Conservation (phyloP, 2,888 invertebrate species). For the Leucophora obtusa region DNA sequence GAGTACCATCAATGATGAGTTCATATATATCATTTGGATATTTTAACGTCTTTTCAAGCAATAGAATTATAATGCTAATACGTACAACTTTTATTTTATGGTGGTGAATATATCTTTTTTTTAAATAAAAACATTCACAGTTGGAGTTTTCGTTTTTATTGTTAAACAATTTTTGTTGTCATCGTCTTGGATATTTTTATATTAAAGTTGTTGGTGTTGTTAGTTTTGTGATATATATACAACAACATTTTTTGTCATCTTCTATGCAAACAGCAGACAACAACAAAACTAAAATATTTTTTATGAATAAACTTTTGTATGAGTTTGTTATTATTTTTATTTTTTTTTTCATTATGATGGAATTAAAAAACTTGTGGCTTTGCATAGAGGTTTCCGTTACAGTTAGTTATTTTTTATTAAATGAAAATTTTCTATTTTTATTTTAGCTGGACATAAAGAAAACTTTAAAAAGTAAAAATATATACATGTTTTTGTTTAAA, state of each 20-base stretch:
- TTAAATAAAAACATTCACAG: background rate
- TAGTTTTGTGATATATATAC: background rate
- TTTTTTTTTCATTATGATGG: background rate
- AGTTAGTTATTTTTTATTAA: background rate
- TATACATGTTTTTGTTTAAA: too few relatives aligned
- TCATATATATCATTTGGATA: too few relatives aligned
- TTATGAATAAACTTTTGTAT: conserved; percentile 2
- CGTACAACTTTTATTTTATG: too few relatives aligned
- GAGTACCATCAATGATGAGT: too few relatives aligned
- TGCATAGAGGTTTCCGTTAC: background rate
- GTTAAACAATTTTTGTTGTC: background rate
- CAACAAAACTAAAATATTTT: background rate
- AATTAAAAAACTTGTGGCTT: conserved; percentile 5
- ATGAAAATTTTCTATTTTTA: background rate
- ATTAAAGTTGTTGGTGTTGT: background rate
- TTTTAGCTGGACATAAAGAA: background rate
- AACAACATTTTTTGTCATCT: background rate
- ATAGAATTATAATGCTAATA: too few relatives aligned
- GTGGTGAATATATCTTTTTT: too few relatives aligned
- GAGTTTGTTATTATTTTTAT: background rate
- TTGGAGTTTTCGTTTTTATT: background rate
- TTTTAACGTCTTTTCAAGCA: too few relatives aligned
- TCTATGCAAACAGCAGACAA: conserved; percentile 1
- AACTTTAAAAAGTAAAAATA: too few relatives aligned
- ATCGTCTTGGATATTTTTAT: background rate